Evolutionary conservation across 2,113 vertebrate genomes (phyloP).

Genomic region (Corythaeola cristata): DNA sequence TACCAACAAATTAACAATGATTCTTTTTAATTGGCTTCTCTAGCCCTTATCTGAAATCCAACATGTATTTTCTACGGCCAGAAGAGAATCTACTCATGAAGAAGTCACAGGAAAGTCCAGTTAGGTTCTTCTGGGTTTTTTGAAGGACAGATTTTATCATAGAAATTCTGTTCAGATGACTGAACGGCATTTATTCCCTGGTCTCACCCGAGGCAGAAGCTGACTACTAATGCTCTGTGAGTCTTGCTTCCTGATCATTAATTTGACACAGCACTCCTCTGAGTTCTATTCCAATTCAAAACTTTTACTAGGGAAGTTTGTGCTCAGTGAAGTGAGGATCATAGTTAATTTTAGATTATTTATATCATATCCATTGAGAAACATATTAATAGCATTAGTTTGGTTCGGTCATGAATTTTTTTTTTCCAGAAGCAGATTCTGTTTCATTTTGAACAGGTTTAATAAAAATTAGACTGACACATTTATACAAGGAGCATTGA

Average conservation of each 20-base stretch:
- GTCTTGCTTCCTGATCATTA: constrained; percentile 5
- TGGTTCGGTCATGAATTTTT: background rate
- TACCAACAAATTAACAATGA: background rate
- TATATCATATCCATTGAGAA: constrained; percentile 4
- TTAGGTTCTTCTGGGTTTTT: background rate
- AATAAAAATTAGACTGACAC: constrained; percentile 20
- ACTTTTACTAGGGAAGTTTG: constrained; percentile 16
- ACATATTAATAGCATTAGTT: background rate
- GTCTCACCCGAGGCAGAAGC: background rate
- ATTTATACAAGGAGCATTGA: constrained; percentile 4
- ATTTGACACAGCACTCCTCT: constrained; percentile 31
- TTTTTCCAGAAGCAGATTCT: background rate
- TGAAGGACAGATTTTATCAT: constrained; percentile 22
- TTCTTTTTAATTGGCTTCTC: background rate
- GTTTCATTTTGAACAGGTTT: background rate
- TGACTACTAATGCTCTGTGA: constrained; percentile 16
- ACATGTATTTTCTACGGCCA: background rate
- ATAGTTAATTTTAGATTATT: constrained; percentile 40
- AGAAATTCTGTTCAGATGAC: background rate
- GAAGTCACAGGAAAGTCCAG: background rate
- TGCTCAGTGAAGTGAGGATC: background rate
- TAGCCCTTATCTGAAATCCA: background rate
- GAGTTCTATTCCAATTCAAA: constrained; percentile 49
- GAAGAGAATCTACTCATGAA: background rate
- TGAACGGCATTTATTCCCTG: constrained; percentile 13